Base-by-base conservation (phyloP, 2,797 vertebrate genomes). In the Pterois miles region DNA sequence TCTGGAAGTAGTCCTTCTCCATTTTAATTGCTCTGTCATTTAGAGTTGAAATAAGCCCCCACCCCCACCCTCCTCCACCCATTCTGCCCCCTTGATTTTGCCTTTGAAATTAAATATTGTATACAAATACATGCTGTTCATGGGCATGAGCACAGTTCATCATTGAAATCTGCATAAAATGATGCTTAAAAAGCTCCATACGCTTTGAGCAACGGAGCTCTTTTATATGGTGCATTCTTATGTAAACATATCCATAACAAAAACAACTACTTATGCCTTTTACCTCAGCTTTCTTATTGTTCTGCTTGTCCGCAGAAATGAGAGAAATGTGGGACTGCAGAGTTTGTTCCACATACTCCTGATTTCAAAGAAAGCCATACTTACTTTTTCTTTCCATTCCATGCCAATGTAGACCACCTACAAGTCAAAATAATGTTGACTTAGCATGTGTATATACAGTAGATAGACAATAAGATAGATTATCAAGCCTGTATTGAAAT, bases 11-110 rank as follows among this genome's bases (percentile, higher is more conserved):
- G 94, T 96, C 94, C 92, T 92, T 94, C 88, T 91, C 91, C 87
- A 91, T 94, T 95, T 95, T 96, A 96, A 96, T 96, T 96, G 94
- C 93, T 89, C 94, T 94, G 94, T 95, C 95, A 95, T 95, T 94
- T 94, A 88, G 88, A 94, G 94, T 89, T 87, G 92, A 95, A 95
- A 95, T 90, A 90, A 86, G 67, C 82, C 85, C 83, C 80, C 74
- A 86, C 65, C 82, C 85, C 83, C 80, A 71, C 70, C 57, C 23
- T 43, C 76, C 54, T 36, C 33, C 83, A 52, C 75, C 78, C 88
- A 84, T 82, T 85, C 84, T 89, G 78, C 88, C 90, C 90, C 92
- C 92, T 90, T 93, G 91, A 93, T 93, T 94, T 92, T 90, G 84
- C 88, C 91, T 94, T 94, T 95, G 93, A 94, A 94, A 94, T 93